phyloP scores from a whole-genome alignment of 1,140 invertebrate species.

The Meteorus sp. region DNA sequence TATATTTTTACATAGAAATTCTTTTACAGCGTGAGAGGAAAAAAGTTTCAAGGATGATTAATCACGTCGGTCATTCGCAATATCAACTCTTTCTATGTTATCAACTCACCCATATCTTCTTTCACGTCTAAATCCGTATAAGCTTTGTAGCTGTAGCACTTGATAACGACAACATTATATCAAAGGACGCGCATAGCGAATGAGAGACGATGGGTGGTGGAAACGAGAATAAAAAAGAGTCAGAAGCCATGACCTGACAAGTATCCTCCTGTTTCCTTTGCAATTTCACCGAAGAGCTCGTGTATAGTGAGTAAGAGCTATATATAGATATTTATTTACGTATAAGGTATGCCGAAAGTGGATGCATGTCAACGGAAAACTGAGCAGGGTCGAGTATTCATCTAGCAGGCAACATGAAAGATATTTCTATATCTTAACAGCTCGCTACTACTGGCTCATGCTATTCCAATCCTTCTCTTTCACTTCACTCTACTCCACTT shows the following conservation, averaged over 20 bases:
- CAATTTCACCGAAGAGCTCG: constrained; percentile 13
- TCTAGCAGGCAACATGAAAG: constrained; percentile 26
- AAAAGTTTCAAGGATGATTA: background rate
- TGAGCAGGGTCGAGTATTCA: constrained; percentile 16
- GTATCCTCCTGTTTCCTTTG: constrained; percentile 15
- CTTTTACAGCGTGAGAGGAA: background rate
- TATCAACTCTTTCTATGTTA: too few species aligned
- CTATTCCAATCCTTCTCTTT: background rate
- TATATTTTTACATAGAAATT: constrained; percentile 1
- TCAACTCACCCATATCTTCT: too few species aligned
- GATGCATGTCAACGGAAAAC: constrained; percentile 26
- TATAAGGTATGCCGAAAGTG: constrained; percentile 17
- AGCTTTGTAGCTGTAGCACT: too few species aligned
- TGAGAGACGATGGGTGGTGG: too few species aligned
- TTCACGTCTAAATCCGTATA: too few species aligned
- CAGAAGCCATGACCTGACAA: too few species aligned
- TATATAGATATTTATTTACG: too few species aligned
- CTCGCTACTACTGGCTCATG: background rate
- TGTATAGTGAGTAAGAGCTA: background rate
- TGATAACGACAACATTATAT: too few species aligned
- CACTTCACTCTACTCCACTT: background rate
- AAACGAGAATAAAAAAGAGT: too few species aligned
- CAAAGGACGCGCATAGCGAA: too few species aligned
- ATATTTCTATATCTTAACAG: constrained; percentile 23
- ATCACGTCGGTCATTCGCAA: too few species aligned